A percentile compares a stretch with the other conserved stretches of the same genome.
Conservation (phyloP, 1,140 invertebrate genomes). For the Hylyphantes graminicola region DNA sequence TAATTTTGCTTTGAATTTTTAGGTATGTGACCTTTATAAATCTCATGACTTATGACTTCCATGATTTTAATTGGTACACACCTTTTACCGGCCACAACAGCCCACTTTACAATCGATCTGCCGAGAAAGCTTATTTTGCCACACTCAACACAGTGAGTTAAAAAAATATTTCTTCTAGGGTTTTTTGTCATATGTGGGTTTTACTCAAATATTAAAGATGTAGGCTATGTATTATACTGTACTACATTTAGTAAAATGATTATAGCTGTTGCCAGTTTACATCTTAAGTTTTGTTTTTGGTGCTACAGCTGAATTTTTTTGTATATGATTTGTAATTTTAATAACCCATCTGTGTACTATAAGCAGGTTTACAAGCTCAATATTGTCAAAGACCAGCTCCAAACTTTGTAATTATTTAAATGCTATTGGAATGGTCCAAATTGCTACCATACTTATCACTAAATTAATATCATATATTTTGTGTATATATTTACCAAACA, state of each 20-base stretch:
- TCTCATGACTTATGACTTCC: conserved; percentile 91
- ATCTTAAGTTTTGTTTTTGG: no score
- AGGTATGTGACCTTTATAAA: conserved; percentile 85
- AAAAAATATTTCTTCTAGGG: no score
- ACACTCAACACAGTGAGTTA: conserved; percentile 78
- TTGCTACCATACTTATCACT: no score
- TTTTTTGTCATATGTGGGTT: background rate
- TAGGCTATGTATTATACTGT: background rate
- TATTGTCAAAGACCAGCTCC: no score
- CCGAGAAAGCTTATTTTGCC: conserved; percentile 76
- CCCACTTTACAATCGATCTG: conserved; percentile 74
- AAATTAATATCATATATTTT: no score
- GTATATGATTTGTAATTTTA: no score
- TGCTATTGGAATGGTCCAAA: no score
- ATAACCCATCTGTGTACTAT: no score
- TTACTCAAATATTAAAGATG: background rate
- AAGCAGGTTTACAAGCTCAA: no score
- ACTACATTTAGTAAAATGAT: background rate
- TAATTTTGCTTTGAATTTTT: conserved; percentile 37
- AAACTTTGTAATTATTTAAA: no score
- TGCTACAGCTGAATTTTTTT: no score
- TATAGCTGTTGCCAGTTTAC: background rate
- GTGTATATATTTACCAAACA: no score
- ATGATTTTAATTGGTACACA: conserved; percentile 78
- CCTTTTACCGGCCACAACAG: conserved; percentile 87